phyloP scores from a whole-genome alignment of 2,113 vertebrate species.

The Cettia cetti region DNA sequence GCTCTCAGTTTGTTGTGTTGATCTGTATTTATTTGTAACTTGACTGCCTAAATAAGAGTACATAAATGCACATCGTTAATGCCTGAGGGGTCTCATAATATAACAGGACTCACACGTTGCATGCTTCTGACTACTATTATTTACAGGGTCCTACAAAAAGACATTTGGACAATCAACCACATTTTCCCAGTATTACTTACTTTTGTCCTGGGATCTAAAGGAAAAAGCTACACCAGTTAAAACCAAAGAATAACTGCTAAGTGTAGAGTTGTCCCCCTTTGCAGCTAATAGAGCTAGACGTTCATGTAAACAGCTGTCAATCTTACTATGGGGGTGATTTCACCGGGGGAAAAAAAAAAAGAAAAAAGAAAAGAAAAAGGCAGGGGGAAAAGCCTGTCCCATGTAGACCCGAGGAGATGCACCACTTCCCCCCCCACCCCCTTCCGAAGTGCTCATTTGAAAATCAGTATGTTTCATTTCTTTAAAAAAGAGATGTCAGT shows the following conservation, averaged over 20 bases:
- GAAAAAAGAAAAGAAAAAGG: neutral
- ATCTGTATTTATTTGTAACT: neutral
- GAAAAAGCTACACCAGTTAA: constrained; percentile 19
- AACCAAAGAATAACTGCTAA: neutral
- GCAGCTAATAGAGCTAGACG: neutral
- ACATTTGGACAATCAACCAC: neutral
- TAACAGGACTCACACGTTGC: neutral
- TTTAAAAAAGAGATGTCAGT: neutral
- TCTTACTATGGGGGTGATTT: constrained; percentile 6
- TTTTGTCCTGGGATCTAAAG: neutral
- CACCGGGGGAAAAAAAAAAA: neutral
- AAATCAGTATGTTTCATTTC: neutral
- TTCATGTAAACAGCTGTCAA: constrained; percentile 10
- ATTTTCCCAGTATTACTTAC: neutral
- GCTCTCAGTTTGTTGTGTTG: neutral
- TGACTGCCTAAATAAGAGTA: neutral
- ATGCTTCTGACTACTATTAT: neutral
- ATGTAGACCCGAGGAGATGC: neutral
- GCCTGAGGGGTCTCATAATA: neutral
- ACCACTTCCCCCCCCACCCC: neutral
- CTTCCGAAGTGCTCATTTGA: neutral
- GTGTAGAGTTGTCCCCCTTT: neutral
- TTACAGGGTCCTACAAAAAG: neutral
- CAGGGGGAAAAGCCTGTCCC: neutral
- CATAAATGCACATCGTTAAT: neutral